phyloP scores from a whole-genome alignment of 2,888 invertebrate species.

The Flexamia atlantica region DNA sequence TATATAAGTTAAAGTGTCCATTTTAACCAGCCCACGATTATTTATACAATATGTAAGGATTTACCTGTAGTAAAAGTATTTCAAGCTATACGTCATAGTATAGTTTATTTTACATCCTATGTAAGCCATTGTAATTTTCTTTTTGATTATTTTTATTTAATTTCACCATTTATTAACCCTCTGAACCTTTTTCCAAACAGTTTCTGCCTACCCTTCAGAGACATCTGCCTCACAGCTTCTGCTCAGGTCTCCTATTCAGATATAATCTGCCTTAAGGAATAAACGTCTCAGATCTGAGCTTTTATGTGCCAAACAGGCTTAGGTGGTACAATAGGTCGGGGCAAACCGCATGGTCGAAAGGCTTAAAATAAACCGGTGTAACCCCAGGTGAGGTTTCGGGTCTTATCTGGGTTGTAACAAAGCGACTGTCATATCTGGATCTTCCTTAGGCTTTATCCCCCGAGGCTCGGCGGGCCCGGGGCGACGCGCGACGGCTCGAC shows the following conservation, averaged over 20 bases:
- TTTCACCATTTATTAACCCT: not conserved
- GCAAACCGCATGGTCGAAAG: constrained; percentile 55
- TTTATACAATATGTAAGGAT: too few relatives aligned
- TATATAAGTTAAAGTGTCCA: too few relatives aligned
- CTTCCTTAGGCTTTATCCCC: not conserved
- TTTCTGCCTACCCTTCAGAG: constrained; percentile 21
- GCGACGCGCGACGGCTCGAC: not conserved
- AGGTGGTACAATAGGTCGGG: constrained; percentile 28
- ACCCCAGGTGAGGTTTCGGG: constrained; percentile 5
- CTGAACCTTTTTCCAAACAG: not conserved
- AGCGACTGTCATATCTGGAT: constrained; percentile 39
- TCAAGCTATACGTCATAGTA: too few relatives aligned
- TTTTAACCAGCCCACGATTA: too few relatives aligned
- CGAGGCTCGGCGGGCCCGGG: not conserved
- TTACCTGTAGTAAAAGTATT: too few relatives aligned
- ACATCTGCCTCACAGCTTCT: constrained; percentile 32
- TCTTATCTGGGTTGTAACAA: constrained; percentile 19
- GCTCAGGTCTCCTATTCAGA: constrained; percentile 39
- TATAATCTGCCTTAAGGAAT: constrained; percentile 41
- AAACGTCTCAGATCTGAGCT: constrained; percentile 37
- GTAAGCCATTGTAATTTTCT: too few relatives aligned
- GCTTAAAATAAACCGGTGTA: constrained; percentile 50
- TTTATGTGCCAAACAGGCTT: constrained; percentile 55
- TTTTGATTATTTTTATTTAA: too few relatives aligned
- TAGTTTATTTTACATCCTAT: too few relatives aligned